Percentiles rank a stretch among this genome's conserved stretches.
These are phyloP conservation scores for Cryptomyrus ogoouensis DNA, from an alignment of 2,113 vertebrate genomes.

Conservation along the genomic window DNA sequence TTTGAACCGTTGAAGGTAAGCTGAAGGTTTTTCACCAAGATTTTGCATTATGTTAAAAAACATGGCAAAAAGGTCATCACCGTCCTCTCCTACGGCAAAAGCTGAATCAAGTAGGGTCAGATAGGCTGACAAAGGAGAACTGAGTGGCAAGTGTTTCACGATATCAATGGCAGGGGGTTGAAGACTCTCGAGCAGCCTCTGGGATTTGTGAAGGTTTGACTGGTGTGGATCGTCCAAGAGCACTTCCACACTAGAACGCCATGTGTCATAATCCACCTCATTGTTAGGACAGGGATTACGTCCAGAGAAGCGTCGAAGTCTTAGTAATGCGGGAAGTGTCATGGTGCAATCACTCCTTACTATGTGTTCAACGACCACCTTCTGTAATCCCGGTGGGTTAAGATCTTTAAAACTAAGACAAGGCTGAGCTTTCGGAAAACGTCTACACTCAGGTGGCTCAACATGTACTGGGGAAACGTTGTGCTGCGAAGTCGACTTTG, in stretches of 20 bases:
- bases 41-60: too few relatives aligned
- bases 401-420: background rate
- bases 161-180: background rate
- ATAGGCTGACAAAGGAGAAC: too few relatives aligned
- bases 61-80: too few relatives aligned
- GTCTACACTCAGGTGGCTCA: too few relatives aligned
- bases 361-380: constrained; percentile 1
- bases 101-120: too few relatives aligned
- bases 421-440: too few relatives aligned
- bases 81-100: too few relatives aligned
- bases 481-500: background rate
- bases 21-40: too few relatives aligned
- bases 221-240: background rate
- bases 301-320: background rate
- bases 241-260: background rate
- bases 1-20: too few relatives aligned
- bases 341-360: background rate
- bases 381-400: constrained; percentile 6
- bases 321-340: background rate
- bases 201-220: background rate
- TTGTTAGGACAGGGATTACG: background rate
- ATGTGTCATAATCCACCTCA: constrained; percentile 17
- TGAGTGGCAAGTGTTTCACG: background rate
- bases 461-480: too few relatives aligned
- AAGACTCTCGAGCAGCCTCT: background rate